A percentile compares a stretch with the other conserved stretches of the same genome.
phyloP scores from a whole-genome alignment of 2,113 vertebrate genomes.

The human (Homo sapiens) region DNA sequence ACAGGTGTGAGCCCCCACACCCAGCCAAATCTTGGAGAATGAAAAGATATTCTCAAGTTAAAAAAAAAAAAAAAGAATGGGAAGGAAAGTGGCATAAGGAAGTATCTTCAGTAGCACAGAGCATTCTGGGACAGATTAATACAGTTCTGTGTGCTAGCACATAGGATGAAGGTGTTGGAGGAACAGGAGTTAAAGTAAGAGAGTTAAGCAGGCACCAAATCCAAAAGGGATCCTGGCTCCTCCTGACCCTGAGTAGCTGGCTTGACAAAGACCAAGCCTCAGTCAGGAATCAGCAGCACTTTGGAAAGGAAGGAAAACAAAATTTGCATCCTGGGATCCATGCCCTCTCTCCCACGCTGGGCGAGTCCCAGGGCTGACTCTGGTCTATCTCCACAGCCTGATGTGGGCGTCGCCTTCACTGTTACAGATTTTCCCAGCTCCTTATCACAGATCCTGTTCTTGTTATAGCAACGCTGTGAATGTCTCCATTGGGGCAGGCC shows the following conservation, averaged over 20 bases:
- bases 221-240: background rate
- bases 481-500: background rate
- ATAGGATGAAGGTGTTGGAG: background rate
- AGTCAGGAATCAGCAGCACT: background rate
- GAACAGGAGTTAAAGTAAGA: background rate
- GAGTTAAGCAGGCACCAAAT: background rate
- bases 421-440: conserved; percentile 53
- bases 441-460: conserved; percentile 59
- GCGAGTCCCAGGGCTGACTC: background rate
- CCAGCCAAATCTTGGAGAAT: background rate
- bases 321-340: background rate
- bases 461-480: conserved; percentile 39
- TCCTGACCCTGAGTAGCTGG: background rate
- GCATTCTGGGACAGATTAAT: background rate
- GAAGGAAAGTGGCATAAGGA: background rate
- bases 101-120: background rate
- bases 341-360: background rate
- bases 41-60: background rate
- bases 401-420: background rate
- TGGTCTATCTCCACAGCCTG: background rate
- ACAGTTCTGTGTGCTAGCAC: background rate
- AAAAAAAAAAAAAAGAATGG: background rate
- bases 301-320: background rate
- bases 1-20: too few relatives aligned
- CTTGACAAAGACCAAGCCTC: background rate